A percentile compares a stretch with the other conserved stretches of the same genome.
phyloP scores from a whole-genome alignment of 2,888 invertebrate species.

The Lamellibrachia columna region DNA sequence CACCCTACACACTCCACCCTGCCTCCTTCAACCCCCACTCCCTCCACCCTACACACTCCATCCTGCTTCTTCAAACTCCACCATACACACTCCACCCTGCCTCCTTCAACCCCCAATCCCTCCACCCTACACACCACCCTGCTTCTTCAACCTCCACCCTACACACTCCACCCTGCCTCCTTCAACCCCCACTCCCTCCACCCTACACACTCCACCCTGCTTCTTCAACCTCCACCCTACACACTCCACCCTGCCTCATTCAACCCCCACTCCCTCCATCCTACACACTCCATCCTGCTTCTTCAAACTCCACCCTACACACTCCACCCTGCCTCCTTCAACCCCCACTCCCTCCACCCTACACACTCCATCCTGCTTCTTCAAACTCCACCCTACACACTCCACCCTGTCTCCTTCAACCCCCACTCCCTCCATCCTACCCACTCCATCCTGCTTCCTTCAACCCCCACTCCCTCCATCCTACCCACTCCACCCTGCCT shows the following conservation, averaged over 20 bases:
- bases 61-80: not conserved
- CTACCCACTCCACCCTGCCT: not conserved
- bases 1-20: no score
- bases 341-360: not conserved
- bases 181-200: no score
- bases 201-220: no score
- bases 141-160: not conserved
- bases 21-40: not conserved
- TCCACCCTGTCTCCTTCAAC: not conserved
- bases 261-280: not conserved
- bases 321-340: not conserved
- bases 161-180: no score
- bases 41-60: not conserved
- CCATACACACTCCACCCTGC: not conserved
- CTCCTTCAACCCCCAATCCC: not conserved
- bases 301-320: not conserved
- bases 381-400: no score
- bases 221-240: no score
- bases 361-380: no score
- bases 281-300: not conserved
- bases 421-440: not conserved
- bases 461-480: not conserved
- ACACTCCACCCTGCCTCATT: no score
- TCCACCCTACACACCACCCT: not conserved
- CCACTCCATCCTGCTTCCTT: no score